These are phyloP conservation scores for Habrosyne pyritoides DNA, from an alignment of 2,888 invertebrate genomes.

Conservation along the genomic window DNA sequence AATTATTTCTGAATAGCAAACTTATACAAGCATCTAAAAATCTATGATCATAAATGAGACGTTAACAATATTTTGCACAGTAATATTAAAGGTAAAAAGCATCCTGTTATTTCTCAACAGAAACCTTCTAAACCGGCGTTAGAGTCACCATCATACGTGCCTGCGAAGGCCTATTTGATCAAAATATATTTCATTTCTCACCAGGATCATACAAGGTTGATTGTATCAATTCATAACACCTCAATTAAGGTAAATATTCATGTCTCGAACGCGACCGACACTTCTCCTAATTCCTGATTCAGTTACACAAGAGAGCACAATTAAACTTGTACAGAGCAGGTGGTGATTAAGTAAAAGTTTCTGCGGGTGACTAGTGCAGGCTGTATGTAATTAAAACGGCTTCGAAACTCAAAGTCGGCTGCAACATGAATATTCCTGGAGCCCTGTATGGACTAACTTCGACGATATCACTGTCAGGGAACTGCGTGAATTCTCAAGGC, in stretches of 20 bases:
- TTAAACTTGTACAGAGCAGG: constrained; percentile 33
- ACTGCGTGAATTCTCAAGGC: neutral
- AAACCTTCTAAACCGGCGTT: too few relatives aligned
- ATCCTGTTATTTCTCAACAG: too few relatives aligned
- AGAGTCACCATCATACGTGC: too few relatives aligned
- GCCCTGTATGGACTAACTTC: constrained; percentile 1
- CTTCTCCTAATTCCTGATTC: constrained; percentile 23
- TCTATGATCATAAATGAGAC: too few relatives aligned
- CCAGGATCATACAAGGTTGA: neutral
- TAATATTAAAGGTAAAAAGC: too few relatives aligned
- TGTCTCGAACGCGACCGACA: neutral
- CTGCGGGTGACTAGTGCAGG: constrained; percentile 19
- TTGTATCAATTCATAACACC: neutral
- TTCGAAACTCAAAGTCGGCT: constrained; percentile 41
- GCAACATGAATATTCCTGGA: constrained; percentile 60
- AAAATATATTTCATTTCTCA: too few relatives aligned
- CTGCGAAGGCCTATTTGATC: too few relatives aligned
- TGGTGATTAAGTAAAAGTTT: constrained; percentile 57
- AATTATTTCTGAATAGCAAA: too few relatives aligned
- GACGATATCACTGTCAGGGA: neutral
- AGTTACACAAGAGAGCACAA: constrained; percentile 32
- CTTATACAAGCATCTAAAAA: too few relatives aligned
- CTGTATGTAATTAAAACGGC: constrained; percentile 42
- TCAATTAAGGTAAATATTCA: neutral
- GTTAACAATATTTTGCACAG: too few relatives aligned